Conservation (phyloP, 2,888 invertebrate species). For the Brenthis ino region DNA sequence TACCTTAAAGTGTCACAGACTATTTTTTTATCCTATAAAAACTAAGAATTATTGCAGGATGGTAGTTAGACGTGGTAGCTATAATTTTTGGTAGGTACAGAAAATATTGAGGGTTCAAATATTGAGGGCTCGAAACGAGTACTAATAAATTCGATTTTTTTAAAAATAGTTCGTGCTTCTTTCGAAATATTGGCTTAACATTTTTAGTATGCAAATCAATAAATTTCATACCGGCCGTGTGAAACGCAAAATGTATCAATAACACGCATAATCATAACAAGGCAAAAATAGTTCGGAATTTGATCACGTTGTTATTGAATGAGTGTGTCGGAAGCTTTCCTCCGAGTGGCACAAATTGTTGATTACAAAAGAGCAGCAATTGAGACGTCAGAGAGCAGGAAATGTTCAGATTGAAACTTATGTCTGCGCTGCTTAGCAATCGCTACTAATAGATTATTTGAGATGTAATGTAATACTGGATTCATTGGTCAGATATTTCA, state of each 20-base stretch:
- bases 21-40: too few species aligned
- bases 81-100: too few species aligned
- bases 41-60: too few species aligned
- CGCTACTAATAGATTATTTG: conserved; percentile 23
- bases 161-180: background rate
- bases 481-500: conserved; percentile 2
- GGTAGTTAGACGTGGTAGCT: too few species aligned
- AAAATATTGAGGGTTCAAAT: too few species aligned
- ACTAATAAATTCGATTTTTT: too few species aligned
- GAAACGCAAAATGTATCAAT: conserved; percentile 26
- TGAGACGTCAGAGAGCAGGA: conserved; percentile 77
- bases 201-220: conserved; percentile 3
- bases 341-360: conserved; percentile 74
- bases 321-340: conserved; percentile 62
- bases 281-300: conserved; percentile 69
- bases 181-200: background rate
- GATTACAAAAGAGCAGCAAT: conserved; percentile 81
- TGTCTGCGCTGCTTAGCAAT: conserved; percentile 52
- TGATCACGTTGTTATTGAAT: conserved; percentile 71
- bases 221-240: conserved; percentile 6
- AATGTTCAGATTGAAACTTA: conserved; percentile 75
- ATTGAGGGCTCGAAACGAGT: too few species aligned
- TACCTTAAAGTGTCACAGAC: too few species aligned
- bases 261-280: conserved; percentile 56
- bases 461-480: conserved; percentile 1